These are phyloP conservation scores for Steatocranus sp. DNA, from an alignment of 2,797 vertebrate genomes.

Conservation along the genomic window DNA sequence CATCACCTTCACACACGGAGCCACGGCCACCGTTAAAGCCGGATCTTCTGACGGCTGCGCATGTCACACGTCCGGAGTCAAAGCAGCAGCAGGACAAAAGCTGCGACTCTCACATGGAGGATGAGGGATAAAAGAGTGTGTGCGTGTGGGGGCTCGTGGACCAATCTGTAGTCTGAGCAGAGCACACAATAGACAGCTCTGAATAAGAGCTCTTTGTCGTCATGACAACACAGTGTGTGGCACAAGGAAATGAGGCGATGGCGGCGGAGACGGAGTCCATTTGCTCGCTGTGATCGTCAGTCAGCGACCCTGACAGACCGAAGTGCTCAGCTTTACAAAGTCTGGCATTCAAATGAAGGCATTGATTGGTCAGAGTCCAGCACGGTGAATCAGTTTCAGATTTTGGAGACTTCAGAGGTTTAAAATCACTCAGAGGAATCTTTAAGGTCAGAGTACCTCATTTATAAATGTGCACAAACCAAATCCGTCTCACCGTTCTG, in stretches of 20 bases:
- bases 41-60: not conserved
- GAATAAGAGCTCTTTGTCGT: conserved; percentile 37
- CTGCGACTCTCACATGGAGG: not conserved
- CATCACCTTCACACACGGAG: not conserved
- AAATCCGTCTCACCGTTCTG: not conserved
- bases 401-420: not conserved
- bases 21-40: not conserved
- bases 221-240: conserved; percentile 46
- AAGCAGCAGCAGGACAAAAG: not conserved
- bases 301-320: not conserved
- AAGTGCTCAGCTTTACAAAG: not conserved
- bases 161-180: conserved; percentile 25
- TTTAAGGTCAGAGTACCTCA: not conserved
- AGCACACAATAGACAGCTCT: not conserved
- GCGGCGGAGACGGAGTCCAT: not conserved
- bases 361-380: not conserved
- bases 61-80: not conserved
- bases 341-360: not conserved
- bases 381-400: not conserved
- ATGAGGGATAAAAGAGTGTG: not conserved
- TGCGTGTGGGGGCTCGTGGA: not conserved
- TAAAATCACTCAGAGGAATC: not conserved
- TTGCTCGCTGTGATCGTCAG: no score
- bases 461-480: not conserved
- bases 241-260: conserved; percentile 1